Percentiles rank a stretch among this genome's conserved stretches.
phyloP scores from a whole-genome alignment of 2,113 vertebrate genomes.

The Melospiza georgiana region DNA sequence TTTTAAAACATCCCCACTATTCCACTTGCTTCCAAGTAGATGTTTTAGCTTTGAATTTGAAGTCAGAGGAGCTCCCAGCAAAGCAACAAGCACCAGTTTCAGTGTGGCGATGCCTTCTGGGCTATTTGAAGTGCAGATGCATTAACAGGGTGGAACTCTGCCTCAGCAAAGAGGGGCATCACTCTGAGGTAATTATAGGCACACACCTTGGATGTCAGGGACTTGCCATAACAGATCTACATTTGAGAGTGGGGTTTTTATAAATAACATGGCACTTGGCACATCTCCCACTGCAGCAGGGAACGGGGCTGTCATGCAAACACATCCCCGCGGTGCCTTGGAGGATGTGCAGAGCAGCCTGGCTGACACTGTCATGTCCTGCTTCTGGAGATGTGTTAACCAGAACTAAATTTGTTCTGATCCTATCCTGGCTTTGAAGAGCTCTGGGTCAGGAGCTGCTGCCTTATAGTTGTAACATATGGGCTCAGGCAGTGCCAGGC shows the following conservation, averaged over 20 bases:
- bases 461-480: neutral
- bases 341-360: neutral
- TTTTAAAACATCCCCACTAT: neutral
- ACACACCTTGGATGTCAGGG: neutral
- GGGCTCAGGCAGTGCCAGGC: neutral
- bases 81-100: neutral
- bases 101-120: neutral
- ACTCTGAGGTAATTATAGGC: neutral
- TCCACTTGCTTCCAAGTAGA: neutral
- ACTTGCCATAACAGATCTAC: neutral
- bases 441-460: neutral
- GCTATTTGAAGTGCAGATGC: neutral
- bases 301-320: neutral
- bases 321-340: accelerated
- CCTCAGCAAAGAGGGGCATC: neutral
- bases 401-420: neutral
- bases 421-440: neutral
- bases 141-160: neutral
- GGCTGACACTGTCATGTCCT: neutral
- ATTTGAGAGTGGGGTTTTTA: neutral
- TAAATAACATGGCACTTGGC: neutral
- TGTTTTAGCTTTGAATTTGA: neutral
- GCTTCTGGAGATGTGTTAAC: neutral
- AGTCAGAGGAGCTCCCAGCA: neutral
- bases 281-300: neutral